Evolutionary conservation across 2,113 vertebrate genomes (phyloP).

Genomic region (Saimiri boliviensis): DNA sequence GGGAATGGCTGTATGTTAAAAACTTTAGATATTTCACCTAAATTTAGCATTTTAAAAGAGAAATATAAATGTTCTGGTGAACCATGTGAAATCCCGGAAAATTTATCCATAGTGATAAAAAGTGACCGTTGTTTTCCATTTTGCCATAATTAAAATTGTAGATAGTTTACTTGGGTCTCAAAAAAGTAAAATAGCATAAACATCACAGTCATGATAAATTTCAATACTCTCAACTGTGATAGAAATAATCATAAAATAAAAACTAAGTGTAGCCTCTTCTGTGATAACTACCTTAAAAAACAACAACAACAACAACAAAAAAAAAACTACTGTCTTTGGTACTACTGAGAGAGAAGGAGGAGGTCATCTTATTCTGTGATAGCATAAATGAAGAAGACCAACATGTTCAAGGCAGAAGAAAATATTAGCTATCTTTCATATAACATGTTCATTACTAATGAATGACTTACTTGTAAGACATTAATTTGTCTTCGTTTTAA

Average conservation of each 20-base stretch:
- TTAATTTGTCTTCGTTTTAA: not conserved
- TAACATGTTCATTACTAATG: not conserved
- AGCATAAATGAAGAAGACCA: not conserved
- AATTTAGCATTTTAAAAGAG: conserved; percentile 28
- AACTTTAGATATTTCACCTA: conserved; percentile 6
- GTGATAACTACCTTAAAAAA: not conserved
- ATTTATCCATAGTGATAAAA: not conserved
- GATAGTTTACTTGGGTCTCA: not conserved
- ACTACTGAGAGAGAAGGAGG: not conserved
- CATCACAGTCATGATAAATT: not conserved
- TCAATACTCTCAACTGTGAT: conserved; percentile 13
- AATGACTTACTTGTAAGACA: not conserved
- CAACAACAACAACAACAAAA: too few relatives aligned
- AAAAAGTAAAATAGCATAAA: not conserved
- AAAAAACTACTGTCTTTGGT: not conserved
- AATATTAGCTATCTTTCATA: not conserved
- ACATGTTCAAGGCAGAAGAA: not conserved
- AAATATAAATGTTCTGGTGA: not conserved
- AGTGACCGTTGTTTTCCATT: not conserved
- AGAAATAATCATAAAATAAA: conserved; percentile 15
- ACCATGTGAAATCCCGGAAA: not conserved
- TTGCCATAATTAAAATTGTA: conserved; percentile 16
- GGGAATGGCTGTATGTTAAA: not conserved
- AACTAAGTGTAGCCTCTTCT: not conserved
- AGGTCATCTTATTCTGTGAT: not conserved